A percentile compares a stretch with the other conserved stretches of the same genome.
phyloP scores from a whole-genome alignment of 1,140 invertebrate genomes.

The Megathymus violae region DNA sequence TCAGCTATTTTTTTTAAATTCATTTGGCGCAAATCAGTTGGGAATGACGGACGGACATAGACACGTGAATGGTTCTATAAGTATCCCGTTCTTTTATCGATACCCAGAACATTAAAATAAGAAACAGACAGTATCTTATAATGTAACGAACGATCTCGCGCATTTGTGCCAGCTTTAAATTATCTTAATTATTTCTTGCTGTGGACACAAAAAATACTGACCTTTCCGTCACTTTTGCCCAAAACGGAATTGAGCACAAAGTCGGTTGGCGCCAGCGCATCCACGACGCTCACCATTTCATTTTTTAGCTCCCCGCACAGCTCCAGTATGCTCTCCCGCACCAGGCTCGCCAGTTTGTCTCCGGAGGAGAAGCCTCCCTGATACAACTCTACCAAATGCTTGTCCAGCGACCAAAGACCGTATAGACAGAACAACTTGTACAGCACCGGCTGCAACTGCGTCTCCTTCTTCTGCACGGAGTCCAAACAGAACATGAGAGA shows the following conservation, averaged over 20 bases:
- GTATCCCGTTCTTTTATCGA: no score
- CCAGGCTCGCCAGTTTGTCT: slow-evolving; percentile 70
- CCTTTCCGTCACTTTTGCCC: slow-evolving; percentile 92
- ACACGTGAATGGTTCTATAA: no score
- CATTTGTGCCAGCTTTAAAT: no score
- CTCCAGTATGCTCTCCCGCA: slow-evolving; percentile 87
- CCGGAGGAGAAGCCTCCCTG: slow-evolving; percentile 84
- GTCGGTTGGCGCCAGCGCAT: slow-evolving; percentile 94
- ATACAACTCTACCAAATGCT: slow-evolving; percentile 90
- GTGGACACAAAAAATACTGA: no score
- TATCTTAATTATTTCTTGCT: no score
- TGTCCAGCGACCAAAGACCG: slow-evolving; percentile 89
- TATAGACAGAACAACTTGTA: slow-evolving; percentile 88
- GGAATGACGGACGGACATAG: no score
- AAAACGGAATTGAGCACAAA: slow-evolving; percentile 93
- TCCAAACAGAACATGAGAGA: slow-evolving; percentile 85
- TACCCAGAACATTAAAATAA: no score
- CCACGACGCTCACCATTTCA: slow-evolving; percentile 91
- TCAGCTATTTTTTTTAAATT: no score
- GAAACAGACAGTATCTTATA: no score
- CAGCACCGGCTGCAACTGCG: slow-evolving; percentile 84
- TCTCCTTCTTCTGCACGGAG: slow-evolving; percentile 82
- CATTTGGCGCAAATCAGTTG: no score
- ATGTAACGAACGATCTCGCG: no score
- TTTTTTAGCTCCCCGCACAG: slow-evolving; percentile 89